These are phyloP conservation scores for Triops cancriformis DNA, from an alignment of 1,140 invertebrate species.

Conservation along the genomic window DNA sequence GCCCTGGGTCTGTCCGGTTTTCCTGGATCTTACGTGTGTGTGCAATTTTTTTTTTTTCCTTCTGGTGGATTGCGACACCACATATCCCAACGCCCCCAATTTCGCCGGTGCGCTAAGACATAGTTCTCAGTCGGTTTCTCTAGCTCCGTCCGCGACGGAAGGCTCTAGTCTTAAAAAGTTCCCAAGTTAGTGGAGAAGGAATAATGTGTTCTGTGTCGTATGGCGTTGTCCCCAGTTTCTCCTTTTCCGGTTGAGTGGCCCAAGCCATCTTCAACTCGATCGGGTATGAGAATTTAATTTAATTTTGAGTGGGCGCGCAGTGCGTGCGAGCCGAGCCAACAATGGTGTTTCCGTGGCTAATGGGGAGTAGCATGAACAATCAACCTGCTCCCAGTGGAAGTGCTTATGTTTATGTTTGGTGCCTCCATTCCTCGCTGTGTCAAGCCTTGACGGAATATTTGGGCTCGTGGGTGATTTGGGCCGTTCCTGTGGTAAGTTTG, in stretches of 20 bases:
- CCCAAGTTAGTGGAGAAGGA: background rate
- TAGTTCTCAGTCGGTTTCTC: background rate
- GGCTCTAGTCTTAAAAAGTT: background rate
- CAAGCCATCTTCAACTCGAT: background rate
- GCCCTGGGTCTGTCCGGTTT: background rate
- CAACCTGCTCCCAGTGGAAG: background rate
- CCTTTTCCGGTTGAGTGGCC: background rate
- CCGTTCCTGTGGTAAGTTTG: background rate
- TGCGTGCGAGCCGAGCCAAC: background rate
- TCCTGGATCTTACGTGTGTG: background rate
- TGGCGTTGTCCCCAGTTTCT: background rate
- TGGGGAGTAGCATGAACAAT: background rate
- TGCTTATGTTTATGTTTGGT: conserved; percentile 11
- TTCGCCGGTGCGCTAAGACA: background rate
- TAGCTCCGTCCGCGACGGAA: background rate
- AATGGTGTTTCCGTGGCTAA: background rate
- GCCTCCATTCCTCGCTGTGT: background rate
- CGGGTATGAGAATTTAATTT: background rate
- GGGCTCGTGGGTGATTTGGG: conserved; percentile 6
- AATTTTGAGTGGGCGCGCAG: background rate
- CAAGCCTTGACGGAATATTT: conserved; percentile 2
- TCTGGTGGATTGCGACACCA: background rate
- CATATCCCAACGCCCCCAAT: background rate
- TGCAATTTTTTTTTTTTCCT: background rate
- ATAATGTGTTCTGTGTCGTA: too few species aligned